phyloP scores from a whole-genome alignment of 2,797 vertebrate genomes.

The Macropodus opercularis region DNA sequence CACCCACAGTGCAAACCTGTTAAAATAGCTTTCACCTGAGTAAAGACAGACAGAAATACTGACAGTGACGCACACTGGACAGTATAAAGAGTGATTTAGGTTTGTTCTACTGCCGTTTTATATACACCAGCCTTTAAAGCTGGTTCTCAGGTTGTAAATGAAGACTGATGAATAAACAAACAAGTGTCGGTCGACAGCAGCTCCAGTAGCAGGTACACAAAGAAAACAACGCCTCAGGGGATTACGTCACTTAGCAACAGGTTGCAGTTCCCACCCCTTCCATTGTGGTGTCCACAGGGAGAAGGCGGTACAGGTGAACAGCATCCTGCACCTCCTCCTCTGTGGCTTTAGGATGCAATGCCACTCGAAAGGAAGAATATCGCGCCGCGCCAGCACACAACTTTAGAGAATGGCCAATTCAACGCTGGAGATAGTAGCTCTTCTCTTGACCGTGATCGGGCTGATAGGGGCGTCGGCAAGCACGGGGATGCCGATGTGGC shows the following conservation, averaged over 20 bases:
- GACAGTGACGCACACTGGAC: conserved; percentile 25
- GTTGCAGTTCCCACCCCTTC: conserved; percentile 66
- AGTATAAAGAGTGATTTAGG: no score
- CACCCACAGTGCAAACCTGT: conserved; percentile 56
- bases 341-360: conserved; percentile 68
- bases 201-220: conserved; percentile 49
- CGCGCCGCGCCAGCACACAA: no score
- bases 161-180: conserved; percentile 72
- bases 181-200: conserved; percentile 38
- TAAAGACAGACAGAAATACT: conserved; percentile 23
- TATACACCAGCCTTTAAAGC: conserved; percentile 7
- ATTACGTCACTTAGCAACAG: conserved; percentile 77
- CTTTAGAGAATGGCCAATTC: conserved; percentile 77
- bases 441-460: conserved; percentile 84
- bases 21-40: conserved; percentile 2
- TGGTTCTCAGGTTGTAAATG: conserved; percentile 60
- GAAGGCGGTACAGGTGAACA: conserved; percentile 66
- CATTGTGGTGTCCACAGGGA: conserved; percentile 55
- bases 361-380: conserved; percentile 22
- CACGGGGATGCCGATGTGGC: conserved; percentile 94
- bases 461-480: conserved; percentile 85
- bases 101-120: no score
- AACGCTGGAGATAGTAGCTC: conserved; percentile 83
- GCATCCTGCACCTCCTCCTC: conserved; percentile 59
- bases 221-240: conserved; percentile 53